phyloP scores from a whole-genome alignment of 2,888 invertebrate species.

The Metalampra italica region DNA sequence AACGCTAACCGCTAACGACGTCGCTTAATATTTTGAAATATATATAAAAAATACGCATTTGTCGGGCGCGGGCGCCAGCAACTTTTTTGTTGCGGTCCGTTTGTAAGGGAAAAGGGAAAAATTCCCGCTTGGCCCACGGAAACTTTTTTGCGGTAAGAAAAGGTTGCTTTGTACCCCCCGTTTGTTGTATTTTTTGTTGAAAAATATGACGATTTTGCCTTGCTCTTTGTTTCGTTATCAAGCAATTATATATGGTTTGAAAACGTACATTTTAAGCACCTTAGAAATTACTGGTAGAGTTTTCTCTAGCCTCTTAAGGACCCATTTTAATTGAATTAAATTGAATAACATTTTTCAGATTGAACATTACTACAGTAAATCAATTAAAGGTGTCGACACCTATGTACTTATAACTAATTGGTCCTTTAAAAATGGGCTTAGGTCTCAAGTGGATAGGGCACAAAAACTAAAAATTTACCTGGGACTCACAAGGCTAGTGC shows the following conservation, averaged over 20 bases:
- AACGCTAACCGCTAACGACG: conserved; percentile 74
- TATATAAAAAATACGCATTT: conserved; percentile 65
- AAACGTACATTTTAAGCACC: no score
- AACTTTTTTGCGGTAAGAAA: conserved; percentile 77
- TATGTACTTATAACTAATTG: no score
- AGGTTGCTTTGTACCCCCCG: conserved; percentile 58
- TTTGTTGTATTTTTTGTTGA: conserved; percentile 31
- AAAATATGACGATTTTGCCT: conserved; percentile 15
- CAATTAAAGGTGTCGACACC: no score
- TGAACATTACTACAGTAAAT: no score
- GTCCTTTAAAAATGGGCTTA: no score
- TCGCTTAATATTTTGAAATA: conserved; percentile 71
- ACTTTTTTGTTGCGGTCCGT: conserved; percentile 71
- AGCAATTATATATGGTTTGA: not conserved
- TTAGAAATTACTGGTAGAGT: no score
- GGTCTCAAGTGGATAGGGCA: no score
- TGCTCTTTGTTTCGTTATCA: conserved; percentile 1
- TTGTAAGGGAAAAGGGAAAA: conserved; percentile 67
- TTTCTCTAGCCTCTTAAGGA: no score
- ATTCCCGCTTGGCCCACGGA: conserved; percentile 59
- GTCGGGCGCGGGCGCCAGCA: conserved; percentile 54
- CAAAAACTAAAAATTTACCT: no score
- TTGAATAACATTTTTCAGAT: no score
- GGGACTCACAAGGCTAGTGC: no score
- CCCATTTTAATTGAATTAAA: no score